phyloP scores from a whole-genome alignment of 2,113 vertebrate genomes.

The Xenopus laevis region DNA sequence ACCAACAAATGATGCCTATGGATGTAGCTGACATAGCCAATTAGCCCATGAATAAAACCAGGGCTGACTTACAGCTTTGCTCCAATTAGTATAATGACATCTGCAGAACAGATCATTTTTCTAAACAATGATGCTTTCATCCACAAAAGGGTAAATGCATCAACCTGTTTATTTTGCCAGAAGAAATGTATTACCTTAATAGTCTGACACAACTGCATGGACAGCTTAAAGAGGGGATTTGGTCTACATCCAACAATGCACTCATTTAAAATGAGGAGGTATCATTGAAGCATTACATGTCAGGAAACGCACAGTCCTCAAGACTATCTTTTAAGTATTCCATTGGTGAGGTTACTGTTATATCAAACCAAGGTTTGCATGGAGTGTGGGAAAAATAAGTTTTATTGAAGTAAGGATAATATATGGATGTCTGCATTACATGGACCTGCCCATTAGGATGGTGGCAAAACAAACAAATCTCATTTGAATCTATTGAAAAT shows the following conservation, averaged over 20 bases:
- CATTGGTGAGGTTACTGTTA: slow-evolving; percentile 66
- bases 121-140: slow-evolving; percentile 23
- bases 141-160: slow-evolving; percentile 25
- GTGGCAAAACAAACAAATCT: too few species aligned
- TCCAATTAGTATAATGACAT: slow-evolving; percentile 39
- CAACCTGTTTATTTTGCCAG: slow-evolving; percentile 19
- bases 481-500: too few species aligned
- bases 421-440: too few species aligned
- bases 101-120: slow-evolving; percentile 62
- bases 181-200: slow-evolving; percentile 25
- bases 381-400: neutral
- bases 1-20: slow-evolving; percentile 29
- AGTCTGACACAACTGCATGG: slow-evolving; percentile 13
- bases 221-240: slow-evolving; percentile 23
- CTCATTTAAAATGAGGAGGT: neutral
- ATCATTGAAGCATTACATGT: neutral
- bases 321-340: slow-evolving; percentile 39
- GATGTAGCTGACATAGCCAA: slow-evolving; percentile 15
- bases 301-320: neutral
- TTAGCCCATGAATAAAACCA: slow-evolving; percentile 20
- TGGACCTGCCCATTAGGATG: too few species aligned
- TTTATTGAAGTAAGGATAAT: neutral
- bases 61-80: slow-evolving; percentile 20
- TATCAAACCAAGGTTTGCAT: slow-evolving; percentile 34
- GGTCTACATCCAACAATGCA: slow-evolving; percentile 23